Conservation (phyloP, 2,113 vertebrate species). For the Erythrocercus mccallii region DNA sequence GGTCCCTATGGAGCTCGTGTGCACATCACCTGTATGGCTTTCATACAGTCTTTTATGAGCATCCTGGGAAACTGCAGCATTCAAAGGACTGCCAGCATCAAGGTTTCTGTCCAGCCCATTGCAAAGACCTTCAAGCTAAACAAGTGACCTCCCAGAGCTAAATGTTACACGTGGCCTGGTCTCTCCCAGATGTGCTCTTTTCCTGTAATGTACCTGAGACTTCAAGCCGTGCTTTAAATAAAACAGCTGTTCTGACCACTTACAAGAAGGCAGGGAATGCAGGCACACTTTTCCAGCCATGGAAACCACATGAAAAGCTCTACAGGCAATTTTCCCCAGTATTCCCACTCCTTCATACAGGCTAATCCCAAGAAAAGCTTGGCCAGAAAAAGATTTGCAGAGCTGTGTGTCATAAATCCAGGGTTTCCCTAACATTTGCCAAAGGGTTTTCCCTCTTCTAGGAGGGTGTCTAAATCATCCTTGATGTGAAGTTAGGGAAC, state of each 20-base stretch:
- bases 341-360: not conserved
- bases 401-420: slow-evolving; percentile 50
- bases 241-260: slow-evolving; percentile 52
- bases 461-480: slow-evolving; percentile 22
- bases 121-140: not conserved
- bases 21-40: not conserved
- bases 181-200: slow-evolving; percentile 6
- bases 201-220: not conserved
- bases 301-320: slow-evolving; percentile 59
- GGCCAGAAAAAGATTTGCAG: slow-evolving; percentile 52
- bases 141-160: not conserved
- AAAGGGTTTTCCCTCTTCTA: slow-evolving; percentile 36
- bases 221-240: slow-evolving; percentile 38
- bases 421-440: slow-evolving; percentile 4
- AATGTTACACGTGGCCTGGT: not conserved
- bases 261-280: not conserved
- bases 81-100: not conserved
- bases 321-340: not conserved
- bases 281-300: slow-evolving; percentile 26
- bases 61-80: not conserved
- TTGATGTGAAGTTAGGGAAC: not conserved
- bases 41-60: not conserved
- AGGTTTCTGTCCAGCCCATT: not conserved
- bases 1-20: fast-evolving
- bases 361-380: slow-evolving; percentile 20